Percentiles rank a stretch among this genome's conserved stretches.
Evolutionary conservation across 1,140 invertebrate species (phyloP).

Genomic region (Forficula auricularia): DNA sequence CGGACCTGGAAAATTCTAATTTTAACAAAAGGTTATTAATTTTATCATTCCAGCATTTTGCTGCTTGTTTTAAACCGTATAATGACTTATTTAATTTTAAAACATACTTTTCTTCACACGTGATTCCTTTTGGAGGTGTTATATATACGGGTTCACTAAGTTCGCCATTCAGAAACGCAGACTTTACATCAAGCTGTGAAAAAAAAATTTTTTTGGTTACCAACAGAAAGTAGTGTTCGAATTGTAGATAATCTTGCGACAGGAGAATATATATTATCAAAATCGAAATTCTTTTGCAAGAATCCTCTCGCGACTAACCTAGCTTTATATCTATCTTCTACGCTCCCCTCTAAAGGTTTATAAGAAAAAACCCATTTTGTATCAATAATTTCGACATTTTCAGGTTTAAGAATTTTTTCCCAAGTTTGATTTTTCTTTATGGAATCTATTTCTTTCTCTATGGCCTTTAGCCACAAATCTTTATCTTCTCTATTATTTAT

Average conservation of each 20-base stretch:
- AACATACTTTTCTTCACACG: slow-evolving; percentile 15
- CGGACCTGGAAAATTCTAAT: slow-evolving; percentile 2
- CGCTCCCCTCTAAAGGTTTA: not conserved
- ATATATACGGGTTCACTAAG: not conserved
- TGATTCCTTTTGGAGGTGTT: not conserved
- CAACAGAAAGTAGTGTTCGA: not conserved
- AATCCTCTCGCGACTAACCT: not conserved
- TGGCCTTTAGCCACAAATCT: not conserved
- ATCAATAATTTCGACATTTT: not conserved
- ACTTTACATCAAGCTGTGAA: not conserved
- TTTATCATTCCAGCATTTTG: slow-evolving; percentile 9
- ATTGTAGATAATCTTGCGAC: not conserved
- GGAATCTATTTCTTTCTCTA: not conserved
- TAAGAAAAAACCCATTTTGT: not conserved
- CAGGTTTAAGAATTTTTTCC: not conserved
- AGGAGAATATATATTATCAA: not conserved
- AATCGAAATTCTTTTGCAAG: not conserved
- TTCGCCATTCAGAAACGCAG: not conserved
- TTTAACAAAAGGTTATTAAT: slow-evolving; percentile 8
- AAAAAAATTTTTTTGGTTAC: not conserved
- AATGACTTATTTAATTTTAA: slow-evolving; percentile 6
- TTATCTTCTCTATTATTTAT: not conserved
- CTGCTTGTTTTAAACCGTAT: slow-evolving; percentile 10
- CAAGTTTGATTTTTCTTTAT: not conserved
- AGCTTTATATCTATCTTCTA: not conserved